phyloP scores from a whole-genome alignment of 2,888 invertebrate species.

The Protonemura montana region DNA sequence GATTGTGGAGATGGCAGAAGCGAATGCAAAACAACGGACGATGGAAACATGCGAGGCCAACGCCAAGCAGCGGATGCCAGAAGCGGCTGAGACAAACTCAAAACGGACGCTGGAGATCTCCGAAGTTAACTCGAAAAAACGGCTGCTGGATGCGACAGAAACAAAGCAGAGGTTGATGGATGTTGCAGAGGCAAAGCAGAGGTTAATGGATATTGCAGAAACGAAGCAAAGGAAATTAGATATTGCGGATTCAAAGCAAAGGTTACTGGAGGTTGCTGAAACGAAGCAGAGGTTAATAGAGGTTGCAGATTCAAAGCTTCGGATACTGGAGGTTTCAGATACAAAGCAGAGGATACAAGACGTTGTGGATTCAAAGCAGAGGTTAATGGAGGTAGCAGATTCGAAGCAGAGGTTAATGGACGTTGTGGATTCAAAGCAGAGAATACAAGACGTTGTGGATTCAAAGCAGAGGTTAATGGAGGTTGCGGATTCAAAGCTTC shows the following conservation, averaged over 20 bases:
- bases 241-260: background rate
- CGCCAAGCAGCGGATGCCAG: slow-evolving; percentile 66
- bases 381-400: background rate
- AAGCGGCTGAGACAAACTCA: slow-evolving; percentile 64
- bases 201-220: too few species aligned
- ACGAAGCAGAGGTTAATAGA: background rate
- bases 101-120: slow-evolving; percentile 63
- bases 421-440: background rate
- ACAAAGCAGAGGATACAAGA: too few species aligned
- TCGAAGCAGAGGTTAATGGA: too few species aligned
- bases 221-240: too few species aligned
- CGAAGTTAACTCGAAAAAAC: background rate
- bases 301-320: background rate
- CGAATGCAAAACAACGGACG: slow-evolving; percentile 67
- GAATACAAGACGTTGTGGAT: background rate
- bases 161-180: too few species aligned
- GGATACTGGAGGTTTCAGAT: too few species aligned
- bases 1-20: slow-evolving; percentile 63
- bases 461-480: slow-evolving; percentile 54
- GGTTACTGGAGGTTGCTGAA: background rate
- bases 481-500: slow-evolving; percentile 63
- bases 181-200: too few species aligned
- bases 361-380: background rate
- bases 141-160: slow-evolving; percentile 51
- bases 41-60: slow-evolving; percentile 65